These are phyloP conservation scores for Folsomia manolachei DNA, from an alignment of 2,888 invertebrate genomes.

Conservation along the genomic window DNA sequence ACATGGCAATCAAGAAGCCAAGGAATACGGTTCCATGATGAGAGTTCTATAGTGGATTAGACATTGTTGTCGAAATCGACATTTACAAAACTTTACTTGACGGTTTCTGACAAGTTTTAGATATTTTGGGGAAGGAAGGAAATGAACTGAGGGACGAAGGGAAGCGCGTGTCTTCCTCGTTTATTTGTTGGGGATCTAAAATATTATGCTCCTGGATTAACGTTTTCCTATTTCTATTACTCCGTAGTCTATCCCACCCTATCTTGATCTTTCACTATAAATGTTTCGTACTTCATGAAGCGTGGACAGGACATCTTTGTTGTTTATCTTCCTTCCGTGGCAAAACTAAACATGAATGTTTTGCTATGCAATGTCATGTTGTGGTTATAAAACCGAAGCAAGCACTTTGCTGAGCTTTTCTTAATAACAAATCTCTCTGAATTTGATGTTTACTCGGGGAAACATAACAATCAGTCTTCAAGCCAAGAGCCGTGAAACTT, in stretches of 20 bases:
- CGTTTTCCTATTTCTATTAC: not conserved
- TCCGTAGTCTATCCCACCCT: no score
- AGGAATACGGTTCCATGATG: no score
- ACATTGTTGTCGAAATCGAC: no score
- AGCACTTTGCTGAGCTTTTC: no score
- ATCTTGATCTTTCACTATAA: not conserved
- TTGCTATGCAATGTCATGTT: no score
- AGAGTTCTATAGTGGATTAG: no score
- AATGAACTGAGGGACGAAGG: not conserved
- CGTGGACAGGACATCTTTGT: not conserved
- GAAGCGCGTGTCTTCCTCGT: not conserved
- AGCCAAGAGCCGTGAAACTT: no score
- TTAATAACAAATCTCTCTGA: no score
- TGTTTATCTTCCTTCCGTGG: not conserved
- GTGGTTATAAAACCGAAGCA: not conserved
- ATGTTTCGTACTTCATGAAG: not conserved
- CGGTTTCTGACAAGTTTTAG: not conserved
- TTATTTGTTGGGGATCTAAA: not conserved
- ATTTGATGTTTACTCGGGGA: not conserved
- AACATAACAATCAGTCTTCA: not conserved
- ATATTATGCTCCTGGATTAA: not conserved
- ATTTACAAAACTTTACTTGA: no score
- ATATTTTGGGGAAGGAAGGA: constrained; percentile 2
- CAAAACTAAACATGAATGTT: not conserved
- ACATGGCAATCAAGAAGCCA: no score